Percentiles rank a stretch among this genome's conserved stretches.
These are phyloP conservation scores for Lasioglossum zephyrum DNA, from an alignment of 2,888 invertebrate genomes.

Conservation along the genomic window DNA sequence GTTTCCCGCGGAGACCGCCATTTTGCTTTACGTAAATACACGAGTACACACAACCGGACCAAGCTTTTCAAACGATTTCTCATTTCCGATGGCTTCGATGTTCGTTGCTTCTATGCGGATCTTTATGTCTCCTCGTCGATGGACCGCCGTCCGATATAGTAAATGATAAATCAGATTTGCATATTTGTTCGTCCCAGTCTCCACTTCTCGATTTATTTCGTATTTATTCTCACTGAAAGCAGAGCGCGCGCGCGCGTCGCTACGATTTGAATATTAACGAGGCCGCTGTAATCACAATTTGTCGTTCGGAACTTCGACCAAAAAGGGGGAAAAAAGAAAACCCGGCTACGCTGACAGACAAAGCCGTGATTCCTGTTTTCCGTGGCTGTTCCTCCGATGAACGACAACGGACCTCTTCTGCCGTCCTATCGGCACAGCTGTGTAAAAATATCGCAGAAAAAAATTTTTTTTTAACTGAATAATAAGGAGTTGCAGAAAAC, in stretches of 20 bases:
- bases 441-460: too few relatives aligned
- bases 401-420: too few relatives aligned
- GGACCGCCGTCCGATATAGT: neutral
- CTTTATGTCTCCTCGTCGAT: neutral
- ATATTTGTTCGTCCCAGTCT: neutral
- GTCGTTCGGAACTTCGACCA: neutral
- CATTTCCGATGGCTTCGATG: neutral
- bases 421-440: too few relatives aligned
- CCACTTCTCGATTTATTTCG: neutral
- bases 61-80: neutral
- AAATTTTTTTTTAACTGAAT: too few relatives aligned
- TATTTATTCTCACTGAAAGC: neutral
- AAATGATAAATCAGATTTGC: neutral
- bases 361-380: too few relatives aligned
- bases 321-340: neutral
- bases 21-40: neutral
- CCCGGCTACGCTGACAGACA: neutral
- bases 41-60: neutral
- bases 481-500: too few relatives aligned
- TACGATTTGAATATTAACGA: conserved; percentile 2
- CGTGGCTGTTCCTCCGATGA: too few relatives aligned
- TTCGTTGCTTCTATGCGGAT: too few relatives aligned
- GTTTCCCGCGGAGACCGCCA: neutral
- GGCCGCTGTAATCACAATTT: neutral
- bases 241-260: neutral